A percentile compares a stretch with the other conserved stretches of the same genome.
Conservation (phyloP, 2,797 vertebrate genomes). For the Salmo trutta region DNA sequence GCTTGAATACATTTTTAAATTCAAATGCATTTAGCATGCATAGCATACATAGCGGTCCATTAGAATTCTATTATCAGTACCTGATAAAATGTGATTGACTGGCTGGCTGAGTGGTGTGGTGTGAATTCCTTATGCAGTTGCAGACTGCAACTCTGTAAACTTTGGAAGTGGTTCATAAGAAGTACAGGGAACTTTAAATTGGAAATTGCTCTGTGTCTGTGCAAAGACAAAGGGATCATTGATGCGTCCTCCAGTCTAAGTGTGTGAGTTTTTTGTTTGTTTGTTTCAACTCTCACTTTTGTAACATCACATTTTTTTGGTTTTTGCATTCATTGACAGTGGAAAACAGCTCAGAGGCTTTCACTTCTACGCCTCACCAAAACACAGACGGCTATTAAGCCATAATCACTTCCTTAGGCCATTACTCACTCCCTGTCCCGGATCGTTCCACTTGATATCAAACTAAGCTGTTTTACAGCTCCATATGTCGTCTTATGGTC, state of each 20-base stretch:
- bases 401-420: no score
- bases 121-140: background rate
- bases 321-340: background rate
- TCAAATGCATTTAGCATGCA: background rate
- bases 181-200: background rate
- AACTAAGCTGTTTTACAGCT: no score
- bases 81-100: constrained; percentile 3
- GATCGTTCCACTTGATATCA: no score
- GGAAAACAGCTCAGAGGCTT: no score
- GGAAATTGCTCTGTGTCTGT: background rate
- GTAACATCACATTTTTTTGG: background rate
- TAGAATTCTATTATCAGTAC: background rate
- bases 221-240: background rate
- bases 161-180: background rate
- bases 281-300: background rate
- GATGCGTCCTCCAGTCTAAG: background rate
- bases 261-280: background rate
- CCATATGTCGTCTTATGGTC: no score
- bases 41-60: background rate
- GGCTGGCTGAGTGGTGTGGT: background rate
- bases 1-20: background rate
- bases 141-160: background rate
- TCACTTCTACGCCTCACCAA: no score
- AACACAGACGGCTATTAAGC: no score
- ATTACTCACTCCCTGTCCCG: no score